phyloP scores from a whole-genome alignment of 2,888 invertebrate species.

The Apomyelois bistriatella region DNA sequence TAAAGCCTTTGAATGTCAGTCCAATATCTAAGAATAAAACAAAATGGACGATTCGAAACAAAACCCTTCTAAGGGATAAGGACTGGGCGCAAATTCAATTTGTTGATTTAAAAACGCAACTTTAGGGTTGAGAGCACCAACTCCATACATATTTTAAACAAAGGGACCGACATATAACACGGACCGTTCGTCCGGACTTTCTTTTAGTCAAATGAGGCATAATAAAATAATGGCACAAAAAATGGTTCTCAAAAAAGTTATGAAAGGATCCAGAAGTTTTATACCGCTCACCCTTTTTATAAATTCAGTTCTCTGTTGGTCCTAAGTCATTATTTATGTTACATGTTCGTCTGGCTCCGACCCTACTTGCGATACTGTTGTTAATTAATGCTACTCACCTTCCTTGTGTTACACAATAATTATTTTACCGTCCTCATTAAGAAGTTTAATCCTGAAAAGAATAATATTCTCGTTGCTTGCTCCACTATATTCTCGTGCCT shows the following conservation, averaged over 20 bases:
- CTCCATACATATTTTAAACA: conserved; percentile 69
- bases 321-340: conserved; percentile 72
- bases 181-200: conserved; percentile 62
- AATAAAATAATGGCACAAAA: conserved; percentile 72
- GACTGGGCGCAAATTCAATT: conserved; percentile 17
- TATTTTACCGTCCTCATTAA: conserved; percentile 73
- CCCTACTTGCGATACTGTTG: conserved; percentile 57
- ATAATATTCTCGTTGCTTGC: conserved; percentile 54
- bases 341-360: conserved; percentile 65
- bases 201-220: conserved; percentile 74
- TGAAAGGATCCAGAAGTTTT: conserved; percentile 69
- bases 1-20: not conserved
- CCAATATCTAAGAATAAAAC: not conserved
- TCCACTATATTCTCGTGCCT: conserved; percentile 34
- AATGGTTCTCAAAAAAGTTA: conserved; percentile 73
- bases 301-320: conserved; percentile 53
- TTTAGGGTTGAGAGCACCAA: conserved; percentile 51
- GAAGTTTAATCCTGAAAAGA: conserved; percentile 62
- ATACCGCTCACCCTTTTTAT: conserved; percentile 56
- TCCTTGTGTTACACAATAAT: conserved; percentile 75
- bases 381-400: conserved; percentile 73
- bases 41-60: conserved; percentile 5
- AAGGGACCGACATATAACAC: conserved; percentile 58
- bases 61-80: not conserved
- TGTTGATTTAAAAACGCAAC: conserved; percentile 33